phyloP scores from a whole-genome alignment of 2,113 vertebrate species.

The Nicator chloris region DNA sequence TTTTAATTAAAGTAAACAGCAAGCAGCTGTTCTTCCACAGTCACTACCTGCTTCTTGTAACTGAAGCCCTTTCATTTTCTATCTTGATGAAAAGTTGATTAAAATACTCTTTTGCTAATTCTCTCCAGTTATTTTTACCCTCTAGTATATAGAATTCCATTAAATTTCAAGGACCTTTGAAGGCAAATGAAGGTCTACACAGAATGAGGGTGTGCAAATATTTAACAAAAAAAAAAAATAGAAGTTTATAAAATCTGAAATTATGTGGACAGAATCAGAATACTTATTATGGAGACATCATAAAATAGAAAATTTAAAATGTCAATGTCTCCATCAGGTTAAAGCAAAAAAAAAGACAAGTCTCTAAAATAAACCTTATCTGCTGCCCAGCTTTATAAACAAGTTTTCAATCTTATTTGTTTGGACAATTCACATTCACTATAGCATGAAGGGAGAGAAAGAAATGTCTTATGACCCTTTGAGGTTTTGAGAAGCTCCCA shows the following conservation, averaged over 20 bases:
- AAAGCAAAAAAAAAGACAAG: neutral
- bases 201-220: neutral
- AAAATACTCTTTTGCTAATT: neutral
- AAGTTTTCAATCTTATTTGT: neutral
- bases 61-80: neutral
- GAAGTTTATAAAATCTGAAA: neutral
- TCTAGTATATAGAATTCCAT: neutral
- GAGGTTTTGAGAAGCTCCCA: neutral
- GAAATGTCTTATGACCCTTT: neutral
- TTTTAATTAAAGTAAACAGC: slow-evolving; percentile 36
- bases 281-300: neutral
- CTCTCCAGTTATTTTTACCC: neutral
- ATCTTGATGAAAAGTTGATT: neutral
- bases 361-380: neutral
- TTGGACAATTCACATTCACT: neutral
- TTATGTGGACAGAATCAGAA: neutral
- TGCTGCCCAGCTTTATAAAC: neutral
- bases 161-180: neutral
- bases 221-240: neutral
- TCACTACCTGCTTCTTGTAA: neutral
- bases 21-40: neutral
- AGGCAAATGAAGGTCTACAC: neutral
- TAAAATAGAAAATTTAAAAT: neutral
- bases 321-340: neutral
- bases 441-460: neutral